Base-by-base conservation (phyloP, 2,113 vertebrate genomes). In the Podarcis cretensis region DNA sequence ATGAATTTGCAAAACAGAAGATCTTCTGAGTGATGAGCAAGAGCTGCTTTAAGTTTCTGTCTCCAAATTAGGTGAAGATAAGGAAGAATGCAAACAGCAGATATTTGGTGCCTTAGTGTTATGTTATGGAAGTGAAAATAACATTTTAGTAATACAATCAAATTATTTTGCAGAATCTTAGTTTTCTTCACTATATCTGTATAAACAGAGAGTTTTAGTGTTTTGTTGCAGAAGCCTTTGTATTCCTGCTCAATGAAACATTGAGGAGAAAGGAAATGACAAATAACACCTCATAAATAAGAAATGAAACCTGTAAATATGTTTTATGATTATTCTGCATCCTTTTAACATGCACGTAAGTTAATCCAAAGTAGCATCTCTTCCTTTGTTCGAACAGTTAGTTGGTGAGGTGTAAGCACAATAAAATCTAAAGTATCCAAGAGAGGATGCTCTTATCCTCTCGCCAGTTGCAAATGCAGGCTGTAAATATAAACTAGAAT, bases 381-480 rank as follows among this genome's bases (percentile, higher is more conserved):
- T 90, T 86, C 85, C 90, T 93, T 94, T 94, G 80, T 95, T 95
- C 13, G 2, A 77, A 80, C 89, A 94, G 94, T 94, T 95, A 93
- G 83, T 91, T 89, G 86, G 74, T 76, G 90, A 90, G 91, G 88
- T 94, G 91, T 74, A 93, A 94, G 93, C 92, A 93, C 89, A 92
- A 96, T 93, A 92, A 95, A 93, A 95, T 90, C 89, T 92, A 88
- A 94, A 93, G 85, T 93, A 88, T 91, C 48, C 89, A 90, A 90
- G 87, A 90, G 87, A 85, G 82, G 30, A 87, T 16, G 54, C 80
- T 87, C 87, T 94, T 84, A 92, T 93, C 82, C 79, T 88, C 90
- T 95, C 89, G 23, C 43, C 84, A 89, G 84, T 88, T 92, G 89
- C 82, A 87, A 88, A 89, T 87, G 4, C 82, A 92, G 88, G 87